Conservation (phyloP, 2,797 vertebrate genomes). For the Hyperoplus lanceolatus region DNA sequence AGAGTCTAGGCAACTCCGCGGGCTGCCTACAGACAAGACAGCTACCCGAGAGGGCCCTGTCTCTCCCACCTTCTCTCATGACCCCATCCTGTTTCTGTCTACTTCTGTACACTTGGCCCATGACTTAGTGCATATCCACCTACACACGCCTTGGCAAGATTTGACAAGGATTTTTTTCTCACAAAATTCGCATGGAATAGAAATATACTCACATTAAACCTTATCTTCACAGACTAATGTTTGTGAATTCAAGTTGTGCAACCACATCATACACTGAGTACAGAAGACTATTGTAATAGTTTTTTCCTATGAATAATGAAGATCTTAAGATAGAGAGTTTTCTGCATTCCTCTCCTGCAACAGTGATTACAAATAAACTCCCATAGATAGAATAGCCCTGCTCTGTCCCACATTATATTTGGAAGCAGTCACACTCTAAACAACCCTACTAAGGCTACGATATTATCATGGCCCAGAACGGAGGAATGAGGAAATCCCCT, state of each 20-base stretch:
- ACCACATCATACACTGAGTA: conserved; percentile 27
- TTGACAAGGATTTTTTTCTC: conserved; percentile 33
- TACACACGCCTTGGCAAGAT: conserved; percentile 38
- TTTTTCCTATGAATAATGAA: conserved; percentile 32
- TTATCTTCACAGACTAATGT: conserved; percentile 11
- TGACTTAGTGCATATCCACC: conserved; percentile 44
- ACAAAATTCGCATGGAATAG: conserved; percentile 1
- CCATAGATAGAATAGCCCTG: conserved; percentile 21
- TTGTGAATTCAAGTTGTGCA: not conserved
- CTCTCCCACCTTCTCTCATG: conserved; percentile 31
- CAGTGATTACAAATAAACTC: conserved; percentile 37
- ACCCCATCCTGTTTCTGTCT: conserved; percentile 44
- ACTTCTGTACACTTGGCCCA: conserved; percentile 26
- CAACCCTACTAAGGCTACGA: conserved; percentile 50
- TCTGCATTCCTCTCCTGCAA: conserved; percentile 18
- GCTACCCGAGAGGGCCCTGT: conserved; percentile 9
- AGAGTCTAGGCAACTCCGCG: conserved; percentile 36
- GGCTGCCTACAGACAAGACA: conserved; percentile 41
- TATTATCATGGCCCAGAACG: conserved; percentile 66
- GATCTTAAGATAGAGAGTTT: conserved; percentile 27
- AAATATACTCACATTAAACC: not conserved
- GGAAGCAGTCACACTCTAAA: conserved; percentile 43
- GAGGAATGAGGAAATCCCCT: conserved; percentile 81
- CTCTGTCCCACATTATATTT: conserved; percentile 30
- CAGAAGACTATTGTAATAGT: conserved; percentile 47